Evolutionary conservation across 2,888 invertebrate genomes (phyloP).

Genomic region (Eupelmus urozonus): DNA sequence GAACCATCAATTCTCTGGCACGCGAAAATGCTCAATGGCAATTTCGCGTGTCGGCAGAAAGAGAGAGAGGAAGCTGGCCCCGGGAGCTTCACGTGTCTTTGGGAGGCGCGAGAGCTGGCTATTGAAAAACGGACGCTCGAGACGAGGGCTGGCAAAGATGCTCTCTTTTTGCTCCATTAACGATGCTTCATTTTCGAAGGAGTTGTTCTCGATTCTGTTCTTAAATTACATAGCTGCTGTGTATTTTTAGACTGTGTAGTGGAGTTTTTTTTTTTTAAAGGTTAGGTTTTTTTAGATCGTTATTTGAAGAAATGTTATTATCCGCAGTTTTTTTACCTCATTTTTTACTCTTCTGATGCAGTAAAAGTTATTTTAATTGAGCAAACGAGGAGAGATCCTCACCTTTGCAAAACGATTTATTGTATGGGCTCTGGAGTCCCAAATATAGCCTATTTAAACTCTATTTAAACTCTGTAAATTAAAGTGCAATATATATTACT

Average conservation of each 20-base stretch:
- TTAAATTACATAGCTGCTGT: background rate
- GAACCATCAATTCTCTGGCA: conserved; percentile 69
- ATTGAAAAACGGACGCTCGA: background rate
- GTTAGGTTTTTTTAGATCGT: too few species aligned
- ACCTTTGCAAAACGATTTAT: too few species aligned
- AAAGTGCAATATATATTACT: too few species aligned
- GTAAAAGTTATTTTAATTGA: too few species aligned
- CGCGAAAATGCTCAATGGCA: conserved; percentile 37
- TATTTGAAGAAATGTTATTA: too few species aligned
- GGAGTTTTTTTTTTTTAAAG: background rate
- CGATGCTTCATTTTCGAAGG: background rate
- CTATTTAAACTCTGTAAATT: too few species aligned
- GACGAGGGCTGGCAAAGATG: background rate
- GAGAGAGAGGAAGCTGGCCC: too few species aligned
- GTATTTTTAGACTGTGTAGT: background rate
- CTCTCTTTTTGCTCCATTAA: conserved; percentile 1
- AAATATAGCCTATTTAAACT: too few species aligned
- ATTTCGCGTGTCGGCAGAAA: conserved; percentile 18
- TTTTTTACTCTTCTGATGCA: too few species aligned
- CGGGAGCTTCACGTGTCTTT: conserved; percentile 5
- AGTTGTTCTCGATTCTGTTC: background rate
- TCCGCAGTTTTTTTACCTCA: too few species aligned
- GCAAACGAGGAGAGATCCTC: too few species aligned
- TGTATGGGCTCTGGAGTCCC: too few species aligned
- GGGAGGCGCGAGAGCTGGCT: background rate